Evolutionary conservation across 2,113 vertebrate genomes (phyloP), one percentile per base, ranked within the genome.

Genomic region (Canis aureus): DNA sequence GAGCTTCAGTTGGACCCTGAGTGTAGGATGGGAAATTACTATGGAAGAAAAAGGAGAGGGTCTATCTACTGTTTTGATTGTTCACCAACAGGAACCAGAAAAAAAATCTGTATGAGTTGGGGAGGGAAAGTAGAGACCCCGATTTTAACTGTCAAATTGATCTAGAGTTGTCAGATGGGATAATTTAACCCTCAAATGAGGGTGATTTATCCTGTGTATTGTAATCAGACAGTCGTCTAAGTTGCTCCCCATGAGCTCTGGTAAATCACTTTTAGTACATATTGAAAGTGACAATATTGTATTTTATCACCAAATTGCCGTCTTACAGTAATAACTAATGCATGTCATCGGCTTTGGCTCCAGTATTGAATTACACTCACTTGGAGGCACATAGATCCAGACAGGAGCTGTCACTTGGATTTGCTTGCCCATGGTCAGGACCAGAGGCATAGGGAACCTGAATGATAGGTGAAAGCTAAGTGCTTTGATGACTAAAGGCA

Each of bases 211-310:
- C 25, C 49, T 35, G 38, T 97, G 62, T 92, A 94, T 98, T 76
- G 59, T 98, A 98, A 98, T 98, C 95, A 96, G 95, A 97, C 93
- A 96, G 93, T 92, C 91, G 1, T 29, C 57, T 69, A 98, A 98
- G 80, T 98, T 38, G 32, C 27, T 96, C 69, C 92, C 79, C 59
- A 59, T 53, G 83, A 98, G 87, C 57, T 98, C 62, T 97, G 95
- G 73, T 90, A 98, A 98, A 98, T 97, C 80, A 97, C 32, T 97
- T 96, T 96, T 95, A 95, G 98, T 91, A 89, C 35, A 20, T 98
- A 97, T 98, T 98, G 98, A 96, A 98, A 98, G 84, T 97, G 96
- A 96, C 92, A 96, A 25, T 94, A 69, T 97, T 98, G 60, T 97
- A 90, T 98, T 98, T 98, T 98, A 98, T 97, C 93, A 79, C 93